Evolutionary conservation across 30 jellyfish, hydroid and myxozoan genomes (phyloP).

Genomic region (Catostylus mosaicus): DNA sequence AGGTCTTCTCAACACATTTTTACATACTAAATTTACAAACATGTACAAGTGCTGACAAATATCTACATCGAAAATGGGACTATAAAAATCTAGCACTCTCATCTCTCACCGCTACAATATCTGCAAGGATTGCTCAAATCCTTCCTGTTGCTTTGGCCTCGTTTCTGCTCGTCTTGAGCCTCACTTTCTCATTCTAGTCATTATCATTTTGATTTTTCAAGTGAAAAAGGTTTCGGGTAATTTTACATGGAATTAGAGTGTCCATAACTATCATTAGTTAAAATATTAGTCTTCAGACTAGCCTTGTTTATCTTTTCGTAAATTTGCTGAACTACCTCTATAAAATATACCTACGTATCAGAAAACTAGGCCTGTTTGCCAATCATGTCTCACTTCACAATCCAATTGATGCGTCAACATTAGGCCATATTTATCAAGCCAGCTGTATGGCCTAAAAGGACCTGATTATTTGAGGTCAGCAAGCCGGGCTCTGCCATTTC

Average conservation of each 20-base stretch:
- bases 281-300: no score
- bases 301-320: not conserved
- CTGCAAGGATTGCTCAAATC: no score
- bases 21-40: conserved; percentile 31
- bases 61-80: conserved; percentile 4
- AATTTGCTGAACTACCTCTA: not conserved
- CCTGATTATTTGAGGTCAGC: no score
- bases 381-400: conserved; percentile 2
- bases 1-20: conserved; percentile 9
- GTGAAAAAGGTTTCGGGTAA: no score
- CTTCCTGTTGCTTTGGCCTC: not conserved
- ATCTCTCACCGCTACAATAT: no score
- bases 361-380: not conserved
- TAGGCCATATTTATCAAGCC: conserved; percentile 7
- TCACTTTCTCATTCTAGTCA: not conserved
- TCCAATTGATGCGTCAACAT: conserved; percentile 3
- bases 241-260: no score
- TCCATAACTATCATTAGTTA: no score
- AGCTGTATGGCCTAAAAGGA: not conserved
- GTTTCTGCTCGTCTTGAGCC: not conserved
- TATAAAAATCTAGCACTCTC: not conserved
- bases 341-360: not conserved
- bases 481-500: no score
- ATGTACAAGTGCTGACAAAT: conserved; percentile 19
- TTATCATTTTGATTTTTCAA: not conserved